Evolutionary conservation across 2,113 vertebrate species (phyloP).

Genomic region (Pantherophis guttatus): DNA sequence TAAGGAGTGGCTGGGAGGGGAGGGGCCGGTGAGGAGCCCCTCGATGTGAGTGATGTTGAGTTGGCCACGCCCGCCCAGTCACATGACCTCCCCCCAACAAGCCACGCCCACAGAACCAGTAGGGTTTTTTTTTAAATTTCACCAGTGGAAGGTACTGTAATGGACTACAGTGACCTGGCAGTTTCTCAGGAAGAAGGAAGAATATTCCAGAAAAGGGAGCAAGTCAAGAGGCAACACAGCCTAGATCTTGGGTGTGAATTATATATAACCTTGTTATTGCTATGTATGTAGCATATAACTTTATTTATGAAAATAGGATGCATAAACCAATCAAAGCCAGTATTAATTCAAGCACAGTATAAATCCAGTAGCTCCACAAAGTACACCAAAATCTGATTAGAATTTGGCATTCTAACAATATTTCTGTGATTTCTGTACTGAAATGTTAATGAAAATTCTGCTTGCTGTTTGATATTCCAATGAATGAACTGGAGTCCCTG

Average conservation of each 20-base stretch:
- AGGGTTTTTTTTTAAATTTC: too few species aligned
- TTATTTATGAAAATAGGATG: neutral
- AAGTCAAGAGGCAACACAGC: neutral
- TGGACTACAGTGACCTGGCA: neutral
- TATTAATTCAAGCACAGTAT: neutral
- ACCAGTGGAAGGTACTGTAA: neutral
- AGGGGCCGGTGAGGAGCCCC: too few species aligned
- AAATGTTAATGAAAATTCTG: neutral
- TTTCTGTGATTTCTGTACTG: neutral
- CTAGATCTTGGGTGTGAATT: neutral
- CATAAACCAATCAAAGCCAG: neutral
- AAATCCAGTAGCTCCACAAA: neutral
- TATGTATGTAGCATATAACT: neutral
- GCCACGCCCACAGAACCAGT: too few species aligned
- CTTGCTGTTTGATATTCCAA: neutral
- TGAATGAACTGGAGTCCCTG: neutral
- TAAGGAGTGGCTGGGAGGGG: too few species aligned
- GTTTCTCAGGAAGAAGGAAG: neutral
- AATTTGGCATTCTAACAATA: neutral
- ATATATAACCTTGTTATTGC: neutral
- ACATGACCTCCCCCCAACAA: too few species aligned
- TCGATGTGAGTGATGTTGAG: too few species aligned
- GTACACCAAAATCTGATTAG: neutral
- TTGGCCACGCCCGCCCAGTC: too few species aligned
- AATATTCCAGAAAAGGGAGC: too few species aligned